Conservation (phyloP, 1,140 invertebrate genomes). For the Zaprionus taronus region DNA sequence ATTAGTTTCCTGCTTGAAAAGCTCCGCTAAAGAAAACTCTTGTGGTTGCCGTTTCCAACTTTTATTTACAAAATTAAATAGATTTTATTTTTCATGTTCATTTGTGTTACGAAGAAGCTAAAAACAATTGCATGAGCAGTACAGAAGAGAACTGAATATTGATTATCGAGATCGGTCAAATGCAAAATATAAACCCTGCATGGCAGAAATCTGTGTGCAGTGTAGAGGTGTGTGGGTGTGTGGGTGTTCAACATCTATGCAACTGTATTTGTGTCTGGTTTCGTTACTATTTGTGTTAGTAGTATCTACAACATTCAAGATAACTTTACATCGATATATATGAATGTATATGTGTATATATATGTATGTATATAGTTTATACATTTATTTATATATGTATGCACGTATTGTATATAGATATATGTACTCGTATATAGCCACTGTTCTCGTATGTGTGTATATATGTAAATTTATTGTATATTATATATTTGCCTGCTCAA, state of each 20-base stretch:
- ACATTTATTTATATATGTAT: slow-evolving; percentile 40
- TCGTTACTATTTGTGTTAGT: slow-evolving; percentile 10
- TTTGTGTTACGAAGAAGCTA: slow-evolving; percentile 59
- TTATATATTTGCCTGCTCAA: slow-evolving; percentile 41
- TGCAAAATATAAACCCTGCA: slow-evolving; percentile 42
- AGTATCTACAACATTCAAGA: slow-evolving; percentile 77
- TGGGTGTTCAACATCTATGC: slow-evolving; percentile 34
- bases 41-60: slow-evolving; percentile 58
- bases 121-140: slow-evolving; percentile 46
- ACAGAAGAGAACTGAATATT: slow-evolving; percentile 37
- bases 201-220: slow-evolving; percentile 20
- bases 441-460: slow-evolving; percentile 13
- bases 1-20: neutral
- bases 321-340: slow-evolving; percentile 71
- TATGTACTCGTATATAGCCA: slow-evolving; percentile 49
- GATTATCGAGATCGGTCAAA: slow-evolving; percentile 24
- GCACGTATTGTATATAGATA: slow-evolving; percentile 55
- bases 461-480: slow-evolving; percentile 25
- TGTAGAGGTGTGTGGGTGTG: slow-evolving; percentile 15
- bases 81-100: slow-evolving; percentile 44
- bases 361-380: slow-evolving; percentile 45
- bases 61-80: slow-evolving; percentile 81
- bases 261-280: slow-evolving; percentile 31
- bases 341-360: slow-evolving; percentile 51
- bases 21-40: slow-evolving; percentile 19